Percentiles rank a stretch among this genome's conserved stretches.
phyloP scores from a whole-genome alignment of 2,888 invertebrate species.

The Pristionchus fissidentatus region DNA sequence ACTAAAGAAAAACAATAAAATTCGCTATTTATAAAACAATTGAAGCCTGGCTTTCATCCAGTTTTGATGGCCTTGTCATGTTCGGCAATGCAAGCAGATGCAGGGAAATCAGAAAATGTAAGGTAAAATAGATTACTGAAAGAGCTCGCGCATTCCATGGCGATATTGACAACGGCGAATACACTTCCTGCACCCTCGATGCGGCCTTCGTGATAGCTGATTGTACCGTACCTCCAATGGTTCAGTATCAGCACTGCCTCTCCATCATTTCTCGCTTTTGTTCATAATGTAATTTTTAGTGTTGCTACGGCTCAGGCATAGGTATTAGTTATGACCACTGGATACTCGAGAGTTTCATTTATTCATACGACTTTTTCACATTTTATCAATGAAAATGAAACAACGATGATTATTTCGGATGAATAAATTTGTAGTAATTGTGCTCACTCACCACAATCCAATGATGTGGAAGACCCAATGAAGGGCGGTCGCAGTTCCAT shows the following conservation, averaged over 20 bases:
- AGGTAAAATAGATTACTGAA: constrained; percentile 13
- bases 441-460: constrained; percentile 24
- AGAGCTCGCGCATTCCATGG: background rate
- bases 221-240: background rate
- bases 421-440: background rate
- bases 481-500: background rate
- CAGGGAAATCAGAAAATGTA: no score
- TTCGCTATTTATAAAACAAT: no score
- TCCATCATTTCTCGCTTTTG: no score
- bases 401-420: background rate
- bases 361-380: no score
- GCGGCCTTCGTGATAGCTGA: constrained; percentile 29
- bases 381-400: background rate
- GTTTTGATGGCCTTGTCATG: no score
- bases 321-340: no score
- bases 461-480: background rate
- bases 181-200: constrained; percentile 11
- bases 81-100: no score
- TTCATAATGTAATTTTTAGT: no score
- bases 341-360: no score
- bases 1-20: no score
- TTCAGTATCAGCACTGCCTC: background rate
- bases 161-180: background rate
- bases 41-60: no score
- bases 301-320: no score